Evolutionary conservation across 1,140 invertebrate genomes (phyloP).

Genomic region (Brachionus plicatilis): DNA sequence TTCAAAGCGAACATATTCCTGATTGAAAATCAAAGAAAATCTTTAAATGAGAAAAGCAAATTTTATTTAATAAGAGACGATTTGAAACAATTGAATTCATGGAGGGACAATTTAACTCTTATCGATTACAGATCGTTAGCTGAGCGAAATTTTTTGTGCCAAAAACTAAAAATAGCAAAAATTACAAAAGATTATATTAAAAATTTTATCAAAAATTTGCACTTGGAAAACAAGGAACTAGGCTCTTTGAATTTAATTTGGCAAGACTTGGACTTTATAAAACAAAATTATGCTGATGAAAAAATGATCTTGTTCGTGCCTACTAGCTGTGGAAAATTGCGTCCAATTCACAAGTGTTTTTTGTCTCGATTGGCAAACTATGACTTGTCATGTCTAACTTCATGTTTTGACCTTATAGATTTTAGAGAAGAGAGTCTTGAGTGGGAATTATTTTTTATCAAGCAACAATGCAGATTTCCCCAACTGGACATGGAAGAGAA

Average conservation of each 20-base stretch:
- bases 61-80: neutral
- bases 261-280: constrained; percentile 4
- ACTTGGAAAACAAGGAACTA: neutral
- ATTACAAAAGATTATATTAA: neutral
- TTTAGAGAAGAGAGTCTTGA: neutral
- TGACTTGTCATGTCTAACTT: neutral
- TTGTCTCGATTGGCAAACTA: neutral
- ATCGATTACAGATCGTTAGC: neutral
- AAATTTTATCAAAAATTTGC: constrained; percentile 15
- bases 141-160: neutral
- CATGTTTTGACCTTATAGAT: neutral
- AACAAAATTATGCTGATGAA: neutral
- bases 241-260: neutral
- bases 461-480: neutral
- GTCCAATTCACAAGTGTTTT: neutral
- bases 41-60: neutral
- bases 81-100: neutral
- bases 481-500: neutral
- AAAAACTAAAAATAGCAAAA: neutral
- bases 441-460: constrained; percentile 9
- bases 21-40: neutral
- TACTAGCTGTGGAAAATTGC: neutral
- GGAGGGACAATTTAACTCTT: neutral
- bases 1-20: neutral
- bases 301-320: neutral